A percentile compares a stretch with the other conserved stretches of the same genome.
Evolutionary conservation across 2,797 vertebrate species (phyloP).

Genomic region (Thamnophis elegans): DNA sequence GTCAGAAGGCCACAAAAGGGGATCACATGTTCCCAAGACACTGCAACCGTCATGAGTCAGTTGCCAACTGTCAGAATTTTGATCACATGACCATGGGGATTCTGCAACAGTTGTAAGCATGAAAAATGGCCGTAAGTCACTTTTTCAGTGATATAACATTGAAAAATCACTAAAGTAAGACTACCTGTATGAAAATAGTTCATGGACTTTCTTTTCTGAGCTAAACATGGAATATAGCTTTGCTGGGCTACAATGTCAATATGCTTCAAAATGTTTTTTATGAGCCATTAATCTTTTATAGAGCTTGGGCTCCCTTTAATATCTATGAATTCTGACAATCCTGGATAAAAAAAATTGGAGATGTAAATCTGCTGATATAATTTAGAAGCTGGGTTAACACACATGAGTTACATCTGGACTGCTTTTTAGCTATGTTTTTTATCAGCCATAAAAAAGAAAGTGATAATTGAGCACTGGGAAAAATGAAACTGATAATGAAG

Average conservation of each 20-base stretch:
- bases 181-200: neutral
- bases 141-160: neutral
- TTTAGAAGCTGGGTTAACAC: slow-evolving; percentile 52
- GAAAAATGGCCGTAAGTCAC: neutral
- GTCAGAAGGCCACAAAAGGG: neutral
- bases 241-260: neutral
- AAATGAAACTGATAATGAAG: slow-evolving; percentile 39
- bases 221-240: neutral
- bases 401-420: slow-evolving; percentile 66
- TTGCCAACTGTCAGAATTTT: neutral
- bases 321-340: slow-evolving; percentile 31
- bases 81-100: neutral
- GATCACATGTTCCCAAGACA: neutral
- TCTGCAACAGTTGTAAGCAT: too few species aligned
- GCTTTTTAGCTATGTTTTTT: slow-evolving; percentile 68
- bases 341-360: slow-evolving; percentile 57
- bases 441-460: slow-evolving; percentile 60
- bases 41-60: neutral
- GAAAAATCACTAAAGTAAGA: neutral
- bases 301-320: slow-evolving; percentile 23
- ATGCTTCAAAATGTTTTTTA: slow-evolving; percentile 2
- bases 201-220: neutral
- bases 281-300: neutral
- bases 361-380: slow-evolving; percentile 43
- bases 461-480: slow-evolving; percentile 46